Evolutionary conservation across 2,113 vertebrate species (phyloP).

Genomic region (Meleagris gallopavo): DNA sequence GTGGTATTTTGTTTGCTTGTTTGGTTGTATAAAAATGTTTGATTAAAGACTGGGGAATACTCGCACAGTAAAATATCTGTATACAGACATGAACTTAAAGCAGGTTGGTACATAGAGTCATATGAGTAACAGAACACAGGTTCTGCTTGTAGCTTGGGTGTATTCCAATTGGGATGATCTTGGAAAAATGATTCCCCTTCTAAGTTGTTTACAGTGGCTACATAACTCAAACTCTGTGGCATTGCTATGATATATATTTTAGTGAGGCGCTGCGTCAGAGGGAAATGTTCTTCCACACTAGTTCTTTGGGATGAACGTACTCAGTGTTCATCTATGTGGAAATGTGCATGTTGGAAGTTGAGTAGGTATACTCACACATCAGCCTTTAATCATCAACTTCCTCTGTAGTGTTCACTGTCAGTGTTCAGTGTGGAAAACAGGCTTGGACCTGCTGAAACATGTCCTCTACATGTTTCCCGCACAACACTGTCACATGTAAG

Average conservation of each 20-base stretch:
- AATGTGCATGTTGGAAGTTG: background rate
- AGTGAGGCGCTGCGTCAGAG: background rate
- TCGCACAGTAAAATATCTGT: background rate
- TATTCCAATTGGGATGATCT: background rate
- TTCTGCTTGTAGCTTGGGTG: background rate
- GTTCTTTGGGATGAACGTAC: background rate
- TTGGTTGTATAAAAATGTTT: background rate
- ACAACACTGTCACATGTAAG: background rate
- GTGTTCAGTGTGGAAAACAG: accelerated
- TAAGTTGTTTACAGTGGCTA: background rate
- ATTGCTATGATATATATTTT: background rate
- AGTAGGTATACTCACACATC: background rate
- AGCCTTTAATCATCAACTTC: background rate
- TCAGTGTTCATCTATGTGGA: background rate
- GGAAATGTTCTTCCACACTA: background rate
- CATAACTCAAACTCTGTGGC: background rate
- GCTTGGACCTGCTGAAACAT: background rate
- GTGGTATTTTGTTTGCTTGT: background rate
- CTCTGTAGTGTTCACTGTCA: background rate
- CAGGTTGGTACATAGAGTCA: background rate
- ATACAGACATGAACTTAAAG: background rate
- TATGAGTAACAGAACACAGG: background rate
- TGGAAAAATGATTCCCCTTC: background rate
- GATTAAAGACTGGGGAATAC: background rate
- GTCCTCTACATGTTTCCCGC: background rate